A percentile compares a stretch with the other conserved stretches of the same genome.
Conservation (phyloP, 2,888 invertebrate species). For the Ornithoptera alexandrae region DNA sequence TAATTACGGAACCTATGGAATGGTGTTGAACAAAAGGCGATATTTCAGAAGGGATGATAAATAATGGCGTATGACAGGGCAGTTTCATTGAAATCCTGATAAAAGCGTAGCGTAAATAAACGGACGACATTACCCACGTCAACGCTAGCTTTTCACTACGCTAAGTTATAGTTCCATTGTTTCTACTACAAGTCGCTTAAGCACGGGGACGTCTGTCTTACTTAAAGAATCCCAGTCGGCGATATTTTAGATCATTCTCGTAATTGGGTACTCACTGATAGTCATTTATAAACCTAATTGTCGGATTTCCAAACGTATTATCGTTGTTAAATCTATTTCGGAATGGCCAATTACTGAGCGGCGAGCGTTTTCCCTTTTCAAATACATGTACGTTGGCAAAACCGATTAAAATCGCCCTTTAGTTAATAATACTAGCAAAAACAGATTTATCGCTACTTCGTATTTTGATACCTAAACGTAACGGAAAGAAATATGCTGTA, state of each 20-base stretch:
- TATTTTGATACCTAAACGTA: background rate
- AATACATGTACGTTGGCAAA: background rate
- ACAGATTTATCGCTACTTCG: background rate
- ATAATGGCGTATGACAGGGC: slow-evolving; percentile 28
- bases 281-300: slow-evolving; percentile 20
- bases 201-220: slow-evolving; percentile 27
- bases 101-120: slow-evolving; percentile 28
- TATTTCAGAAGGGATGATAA: slow-evolving; percentile 23
- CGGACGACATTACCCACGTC: slow-evolving; percentile 30
- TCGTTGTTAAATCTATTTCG: slow-evolving; percentile 11
- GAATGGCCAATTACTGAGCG: background rate
- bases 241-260: slow-evolving; percentile 19
- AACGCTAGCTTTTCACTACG: slow-evolving; percentile 33
- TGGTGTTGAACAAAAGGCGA: slow-evolving; percentile 16
- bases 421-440: background rate
- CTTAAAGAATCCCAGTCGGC: slow-evolving; percentile 8
- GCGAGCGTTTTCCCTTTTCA: slow-evolving; percentile 5
- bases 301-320: slow-evolving; percentile 16
- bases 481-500: no score
- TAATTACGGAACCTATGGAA: slow-evolving; percentile 1
- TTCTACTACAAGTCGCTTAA: slow-evolving; percentile 19
- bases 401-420: background rate
- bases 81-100: slow-evolving; percentile 30
- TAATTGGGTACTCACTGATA: slow-evolving; percentile 17
- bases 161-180: slow-evolving; percentile 36